Evolutionary conservation across 2,888 invertebrate genomes (phyloP).

Genomic region (Hyposoter didymator): DNA sequence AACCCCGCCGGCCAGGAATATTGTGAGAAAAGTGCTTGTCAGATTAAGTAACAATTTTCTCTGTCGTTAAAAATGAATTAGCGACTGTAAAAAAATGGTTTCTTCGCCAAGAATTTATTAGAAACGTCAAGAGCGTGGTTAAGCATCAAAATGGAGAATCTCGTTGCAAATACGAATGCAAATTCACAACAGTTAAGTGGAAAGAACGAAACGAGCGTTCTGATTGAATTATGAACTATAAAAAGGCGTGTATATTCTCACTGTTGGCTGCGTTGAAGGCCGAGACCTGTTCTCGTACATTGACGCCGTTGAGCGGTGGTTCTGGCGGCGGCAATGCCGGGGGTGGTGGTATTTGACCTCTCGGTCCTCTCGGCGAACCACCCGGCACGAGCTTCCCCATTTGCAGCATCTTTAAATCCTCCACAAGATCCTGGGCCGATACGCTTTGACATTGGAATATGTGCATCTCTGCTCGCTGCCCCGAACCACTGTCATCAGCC

Average conservation of each 20-base stretch:
- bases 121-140: neutral
- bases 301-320: conserved; percentile 85
- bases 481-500: conserved; percentile 88
- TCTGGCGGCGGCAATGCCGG: conserved; percentile 87
- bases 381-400: conserved; percentile 85
- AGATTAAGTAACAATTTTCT: neutral
- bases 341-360: conserved; percentile 86
- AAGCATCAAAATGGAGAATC: neutral
- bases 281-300: conserved; percentile 85
- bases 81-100: neutral
- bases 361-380: conserved; percentile 79
- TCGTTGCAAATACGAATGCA: conserved; percentile 18
- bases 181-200: neutral
- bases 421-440: conserved; percentile 93
- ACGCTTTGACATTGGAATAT: conserved; percentile 96
- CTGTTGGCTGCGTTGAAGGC: conserved; percentile 84
- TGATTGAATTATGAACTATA: conserved; percentile 55
- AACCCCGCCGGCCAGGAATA: neutral
- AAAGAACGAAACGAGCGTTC: conserved; percentile 22
- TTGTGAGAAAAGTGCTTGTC: neutral
- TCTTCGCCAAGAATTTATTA: neutral
- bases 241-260: conserved; percentile 65
- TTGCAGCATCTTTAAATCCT: conserved; percentile 90
- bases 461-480: conserved; percentile 96
- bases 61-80: neutral